Evolutionary conservation across 1,140 invertebrate genomes (phyloP).

Genomic region (Drosophila pachea): DNA sequence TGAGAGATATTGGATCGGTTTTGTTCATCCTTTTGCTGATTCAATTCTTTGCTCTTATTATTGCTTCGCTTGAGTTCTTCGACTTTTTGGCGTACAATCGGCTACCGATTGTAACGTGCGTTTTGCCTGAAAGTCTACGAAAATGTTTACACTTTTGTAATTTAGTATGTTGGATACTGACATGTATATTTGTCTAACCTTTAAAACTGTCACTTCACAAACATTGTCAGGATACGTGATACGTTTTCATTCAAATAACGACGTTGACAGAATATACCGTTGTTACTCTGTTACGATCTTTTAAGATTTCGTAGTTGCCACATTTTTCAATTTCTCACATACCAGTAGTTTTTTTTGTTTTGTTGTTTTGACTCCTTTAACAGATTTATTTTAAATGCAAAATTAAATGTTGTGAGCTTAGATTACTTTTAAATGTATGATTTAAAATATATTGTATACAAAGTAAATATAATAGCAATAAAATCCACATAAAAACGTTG

Average conservation of each 20-base stretch:
- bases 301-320: too few species aligned
- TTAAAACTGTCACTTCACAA: constrained; percentile 24
- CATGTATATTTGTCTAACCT: constrained; percentile 20
- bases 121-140: constrained; percentile 44
- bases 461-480: constrained; percentile 45
- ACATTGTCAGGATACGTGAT: too few species aligned
- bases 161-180: constrained; percentile 1
- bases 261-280: too few species aligned
- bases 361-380: not conserved
- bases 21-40: constrained; percentile 58
- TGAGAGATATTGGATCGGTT: constrained; percentile 83
- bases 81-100: constrained; percentile 28
- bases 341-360: too few species aligned
- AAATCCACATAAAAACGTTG: constrained; percentile 60
- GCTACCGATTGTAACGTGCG: constrained; percentile 46
- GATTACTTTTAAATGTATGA: constrained; percentile 14
- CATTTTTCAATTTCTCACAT: too few species aligned
- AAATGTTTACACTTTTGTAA: constrained; percentile 12
- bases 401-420: constrained; percentile 29
- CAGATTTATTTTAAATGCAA: constrained; percentile 45
- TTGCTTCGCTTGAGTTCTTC: not conserved
- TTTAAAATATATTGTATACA: constrained; percentile 40
- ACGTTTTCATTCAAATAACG: too few species aligned
- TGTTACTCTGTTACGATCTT: too few species aligned
- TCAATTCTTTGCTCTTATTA: not conserved